Evolutionary conservation across 2,113 vertebrate species (phyloP).

Genomic region (Rissa tridactyla): DNA sequence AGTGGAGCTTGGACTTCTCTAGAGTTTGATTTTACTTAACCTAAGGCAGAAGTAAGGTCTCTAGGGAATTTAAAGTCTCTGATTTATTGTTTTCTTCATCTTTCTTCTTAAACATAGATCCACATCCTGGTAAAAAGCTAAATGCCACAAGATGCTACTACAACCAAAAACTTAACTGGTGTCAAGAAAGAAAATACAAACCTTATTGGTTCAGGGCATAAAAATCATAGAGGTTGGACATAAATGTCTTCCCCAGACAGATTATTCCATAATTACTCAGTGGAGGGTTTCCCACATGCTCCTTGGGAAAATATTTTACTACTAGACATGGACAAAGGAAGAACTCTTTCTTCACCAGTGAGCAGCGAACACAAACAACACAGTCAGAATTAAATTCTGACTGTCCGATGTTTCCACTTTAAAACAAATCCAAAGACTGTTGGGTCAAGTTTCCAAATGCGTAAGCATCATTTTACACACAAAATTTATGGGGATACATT

Average conservation of each 20-base stretch:
- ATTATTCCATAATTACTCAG: not conserved
- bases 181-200: not conserved
- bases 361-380: not conserved
- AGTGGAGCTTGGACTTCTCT: not conserved
- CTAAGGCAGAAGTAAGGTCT: not conserved
- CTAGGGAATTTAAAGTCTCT: not conserved
- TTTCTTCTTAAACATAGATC: not conserved
- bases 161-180: not conserved
- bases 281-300: not conserved
- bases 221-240: not conserved
- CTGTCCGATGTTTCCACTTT: not conserved
- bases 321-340: not conserved
- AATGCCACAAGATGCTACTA: not conserved
- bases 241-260: not conserved
- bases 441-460: not conserved
- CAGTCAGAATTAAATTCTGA: not conserved
- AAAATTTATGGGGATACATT: not conserved
- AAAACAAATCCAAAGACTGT: not conserved
- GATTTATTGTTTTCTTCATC: not conserved
- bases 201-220: not conserved
- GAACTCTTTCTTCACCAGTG: not conserved
- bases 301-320: not conserved
- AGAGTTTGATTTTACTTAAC: not conserved
- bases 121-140: not conserved
- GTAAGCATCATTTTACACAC: not conserved